Conservation (phyloP, 2,113 vertebrate species). For the Brachirus orientalis region DNA sequence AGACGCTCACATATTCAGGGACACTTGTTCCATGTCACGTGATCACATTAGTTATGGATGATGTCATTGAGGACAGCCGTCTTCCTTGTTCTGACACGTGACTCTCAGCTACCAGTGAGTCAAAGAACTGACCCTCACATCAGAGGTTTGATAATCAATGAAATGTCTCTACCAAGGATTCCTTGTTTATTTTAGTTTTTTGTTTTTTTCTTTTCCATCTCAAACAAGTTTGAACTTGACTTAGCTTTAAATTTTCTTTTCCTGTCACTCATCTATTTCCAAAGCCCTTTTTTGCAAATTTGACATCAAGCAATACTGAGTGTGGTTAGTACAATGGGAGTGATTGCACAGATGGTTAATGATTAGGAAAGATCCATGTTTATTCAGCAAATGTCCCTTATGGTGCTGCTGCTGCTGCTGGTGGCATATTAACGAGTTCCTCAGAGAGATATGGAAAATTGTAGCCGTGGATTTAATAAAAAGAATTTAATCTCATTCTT, state of each 20-base stretch:
- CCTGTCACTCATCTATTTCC: neutral
- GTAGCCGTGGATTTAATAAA: neutral
- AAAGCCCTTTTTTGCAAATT: neutral
- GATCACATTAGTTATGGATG: constrained; percentile 25
- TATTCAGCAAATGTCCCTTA: constrained; percentile 22
- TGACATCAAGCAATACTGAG: neutral
- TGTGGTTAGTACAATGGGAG: neutral
- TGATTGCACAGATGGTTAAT: constrained; percentile 13
- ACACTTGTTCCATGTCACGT: constrained; percentile 30
- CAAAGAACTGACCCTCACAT: neutral
- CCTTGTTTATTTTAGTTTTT: neutral
- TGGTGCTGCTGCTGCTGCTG: neutral
- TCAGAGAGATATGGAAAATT: neutral
- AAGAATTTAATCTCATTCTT: neutral
- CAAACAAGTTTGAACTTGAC: no score
- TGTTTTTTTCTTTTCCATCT: neutral
- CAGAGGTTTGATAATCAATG: neutral
- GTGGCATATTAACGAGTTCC: neutral
- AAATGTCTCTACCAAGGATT: neutral
- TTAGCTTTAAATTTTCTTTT: no score
- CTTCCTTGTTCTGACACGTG: constrained; percentile 4
- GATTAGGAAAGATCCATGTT: constrained; percentile 16
- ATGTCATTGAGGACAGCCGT: constrained; percentile 37
- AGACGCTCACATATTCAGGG: neutral
- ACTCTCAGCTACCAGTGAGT: constrained; percentile 6